phyloP scores from a whole-genome alignment of 1,140 invertebrate species.

The Drosophila virilis region DNA sequence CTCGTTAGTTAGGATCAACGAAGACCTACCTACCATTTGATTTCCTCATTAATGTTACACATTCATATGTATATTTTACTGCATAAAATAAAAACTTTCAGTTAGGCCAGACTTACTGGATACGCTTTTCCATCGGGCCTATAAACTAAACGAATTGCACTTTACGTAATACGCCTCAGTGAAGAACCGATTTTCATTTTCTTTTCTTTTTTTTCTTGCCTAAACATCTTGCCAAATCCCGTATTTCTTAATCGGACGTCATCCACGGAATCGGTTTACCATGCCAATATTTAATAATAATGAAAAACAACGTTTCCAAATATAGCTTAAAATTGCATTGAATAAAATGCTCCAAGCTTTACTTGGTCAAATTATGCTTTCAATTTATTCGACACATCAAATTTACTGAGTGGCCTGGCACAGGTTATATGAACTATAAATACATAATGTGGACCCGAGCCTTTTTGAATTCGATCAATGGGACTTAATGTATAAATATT shows the following conservation, averaged over 20 bases:
- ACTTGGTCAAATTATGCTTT: constrained; percentile 6
- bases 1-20: constrained; percentile 26
- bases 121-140: too few species aligned
- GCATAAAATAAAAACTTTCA: constrained; percentile 1
- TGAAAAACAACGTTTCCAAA: too few species aligned
- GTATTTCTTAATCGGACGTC: neutral
- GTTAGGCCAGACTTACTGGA: too few species aligned
- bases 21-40: constrained; percentile 8
- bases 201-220: too few species aligned
- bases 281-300: neutral
- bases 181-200: too few species aligned
- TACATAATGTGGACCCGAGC: constrained; percentile 20
- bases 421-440: constrained; percentile 13
- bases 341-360: neutral
- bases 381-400: constrained; percentile 13
- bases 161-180: neutral
- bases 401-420: neutral
- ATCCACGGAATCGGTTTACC: neutral
- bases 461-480: constrained; percentile 7
- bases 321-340: too few species aligned
- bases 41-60: neutral
- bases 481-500: constrained; percentile 6
- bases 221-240: neutral
- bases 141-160: too few species aligned
- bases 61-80: constrained; percentile 5